phyloP scores from a whole-genome alignment of 2,113 vertebrate genomes.

The Zapus hudsonius region DNA sequence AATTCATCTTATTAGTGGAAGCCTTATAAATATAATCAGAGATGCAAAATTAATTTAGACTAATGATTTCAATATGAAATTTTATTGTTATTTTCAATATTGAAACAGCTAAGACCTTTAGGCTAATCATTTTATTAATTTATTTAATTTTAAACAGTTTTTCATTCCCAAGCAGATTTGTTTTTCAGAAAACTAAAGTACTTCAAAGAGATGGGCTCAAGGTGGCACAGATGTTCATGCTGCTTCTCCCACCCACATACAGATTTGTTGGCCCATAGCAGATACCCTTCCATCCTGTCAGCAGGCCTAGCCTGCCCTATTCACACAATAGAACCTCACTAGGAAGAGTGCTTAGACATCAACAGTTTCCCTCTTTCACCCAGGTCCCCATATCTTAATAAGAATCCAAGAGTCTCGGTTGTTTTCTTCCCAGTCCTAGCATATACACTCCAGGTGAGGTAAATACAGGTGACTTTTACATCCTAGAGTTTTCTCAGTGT shows the following conservation, averaged over 20 bases:
- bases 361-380: not conserved
- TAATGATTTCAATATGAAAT: constrained; percentile 42
- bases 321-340: not conserved
- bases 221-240: not conserved
- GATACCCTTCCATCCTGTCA: not conserved
- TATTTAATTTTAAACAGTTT: not conserved
- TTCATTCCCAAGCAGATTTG: constrained; percentile 11
- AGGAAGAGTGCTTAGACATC: not conserved
- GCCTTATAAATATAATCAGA: constrained; percentile 54
- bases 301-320: not conserved
- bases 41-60: constrained; percentile 52
- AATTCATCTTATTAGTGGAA: constrained; percentile 19
- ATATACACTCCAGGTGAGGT: not conserved
- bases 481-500: not conserved
- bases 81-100: constrained; percentile 28
- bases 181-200: not conserved
- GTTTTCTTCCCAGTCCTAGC: not conserved
- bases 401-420: not conserved
- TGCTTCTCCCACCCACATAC: not conserved
- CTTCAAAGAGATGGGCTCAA: not conserved
- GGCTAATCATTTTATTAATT: not conserved
- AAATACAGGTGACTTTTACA: constrained; percentile 26
- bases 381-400: not conserved
- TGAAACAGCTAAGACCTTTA: constrained; percentile 38
- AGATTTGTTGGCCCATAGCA: not conserved